Base-by-base conservation (phyloP, 2,113 vertebrate species). In the Tricholaema leucomelas region DNA sequence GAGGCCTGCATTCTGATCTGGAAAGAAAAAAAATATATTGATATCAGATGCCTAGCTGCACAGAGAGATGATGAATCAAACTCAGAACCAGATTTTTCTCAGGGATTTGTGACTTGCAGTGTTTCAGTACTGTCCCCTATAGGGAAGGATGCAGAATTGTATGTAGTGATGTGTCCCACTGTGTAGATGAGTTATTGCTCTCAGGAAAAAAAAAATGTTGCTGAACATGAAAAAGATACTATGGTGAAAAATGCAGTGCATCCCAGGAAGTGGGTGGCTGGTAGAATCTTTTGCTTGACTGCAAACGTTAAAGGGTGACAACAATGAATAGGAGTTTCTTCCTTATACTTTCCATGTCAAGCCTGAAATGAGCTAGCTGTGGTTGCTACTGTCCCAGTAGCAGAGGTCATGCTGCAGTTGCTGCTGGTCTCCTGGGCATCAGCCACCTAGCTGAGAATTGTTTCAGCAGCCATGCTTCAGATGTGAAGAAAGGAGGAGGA, bases 281-380 rank as follows among this genome's bases (percentile, higher is more conserved):
- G 70, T 66, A 23, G 58, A 71, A 54, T 46, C 27, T 88, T 79
- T 85, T 79, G 92, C 91, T 89, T 91, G 81, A 78, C 24, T 83
- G 58, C 64, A 56, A 27, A 2, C 6, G 2, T 70, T 74, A 63
- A 65, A 65, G 17, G 23, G 54, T 40, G 50, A 20, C 16, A 77
- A 24, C 35, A 81, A 59, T 25, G 56, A 63, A 63, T 71, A 80
- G 93, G 82, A 28, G 28, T 30, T 83, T 69, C 42, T 66, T 81
- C 58, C 58, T 81, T 44, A 23, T 0, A 0, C 33, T 79, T 71
- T 54, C 72, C n/a, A 35, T 60, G 44, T 12, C 14, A 19, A 38
- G 54, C 15, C n/a, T 65, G 0, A 1, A 56, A 59, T 79, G 61
- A 81, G 35, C 28, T 50, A 61, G 42, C 20, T 13, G 35, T 6